These are phyloP conservation scores for Formica aserva DNA, from an alignment of 2,888 invertebrate genomes.

Conservation along the genomic window DNA sequence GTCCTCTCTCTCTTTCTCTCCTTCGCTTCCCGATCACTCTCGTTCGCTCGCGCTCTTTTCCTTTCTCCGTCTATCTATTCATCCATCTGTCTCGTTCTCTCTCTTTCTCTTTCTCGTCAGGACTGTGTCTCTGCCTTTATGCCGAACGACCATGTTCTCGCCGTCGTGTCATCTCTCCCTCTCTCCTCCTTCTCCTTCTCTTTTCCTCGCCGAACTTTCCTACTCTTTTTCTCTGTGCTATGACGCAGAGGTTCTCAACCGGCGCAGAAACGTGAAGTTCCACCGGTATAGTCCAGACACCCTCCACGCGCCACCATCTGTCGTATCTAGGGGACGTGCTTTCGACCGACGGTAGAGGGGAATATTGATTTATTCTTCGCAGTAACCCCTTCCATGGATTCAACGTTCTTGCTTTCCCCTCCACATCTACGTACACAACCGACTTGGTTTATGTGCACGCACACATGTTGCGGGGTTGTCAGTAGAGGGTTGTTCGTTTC, in stretches of 20 bases:
- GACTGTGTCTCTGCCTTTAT: conserved; percentile 54
- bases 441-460: not conserved
- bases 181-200: conserved; percentile 48
- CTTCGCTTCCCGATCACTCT: not conserved
- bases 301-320: conserved; percentile 68
- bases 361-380: conserved; percentile 81
- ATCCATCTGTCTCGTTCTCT: conserved; percentile 43
- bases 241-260: conserved; percentile 72
- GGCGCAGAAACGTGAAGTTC: conserved; percentile 60
- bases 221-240: conserved; percentile 49
- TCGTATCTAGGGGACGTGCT: conserved; percentile 70
- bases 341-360: conserved; percentile 74
- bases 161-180: conserved; percentile 49
- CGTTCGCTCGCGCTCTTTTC: not conserved
- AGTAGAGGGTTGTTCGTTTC: conserved; percentile 60
- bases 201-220: not conserved
- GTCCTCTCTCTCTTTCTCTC: conserved; percentile 27
- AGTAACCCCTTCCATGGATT: conserved; percentile 70
- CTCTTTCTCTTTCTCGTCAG: conserved; percentile 38
- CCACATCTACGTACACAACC: not conserved
- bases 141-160: conserved; percentile 61
- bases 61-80: conserved; percentile 47
- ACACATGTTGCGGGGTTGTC: conserved; percentile 14
- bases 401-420: conserved; percentile 63
- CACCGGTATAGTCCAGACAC: conserved; percentile 18